Base-by-base conservation (phyloP, 2,113 vertebrate genomes). In the Chloropsis cyanopogon region DNA sequence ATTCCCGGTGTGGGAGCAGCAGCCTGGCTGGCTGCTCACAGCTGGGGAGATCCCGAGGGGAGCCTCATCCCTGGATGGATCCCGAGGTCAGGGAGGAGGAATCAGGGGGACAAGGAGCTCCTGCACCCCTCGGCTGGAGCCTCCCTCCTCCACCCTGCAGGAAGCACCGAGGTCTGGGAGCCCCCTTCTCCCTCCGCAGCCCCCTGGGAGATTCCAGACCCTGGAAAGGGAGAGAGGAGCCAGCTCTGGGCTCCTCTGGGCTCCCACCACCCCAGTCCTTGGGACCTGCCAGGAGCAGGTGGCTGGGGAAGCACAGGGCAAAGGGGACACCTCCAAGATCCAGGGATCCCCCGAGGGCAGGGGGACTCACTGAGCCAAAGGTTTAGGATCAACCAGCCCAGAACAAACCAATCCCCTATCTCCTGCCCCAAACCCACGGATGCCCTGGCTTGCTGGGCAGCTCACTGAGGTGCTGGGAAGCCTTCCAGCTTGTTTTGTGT, bases 61-160 rank as follows among this genome's bases (percentile, higher is more conserved):
- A 6, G 12, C 50, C 53, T n/a, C 7, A 0, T 3, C 26, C 37
- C 31, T 1, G 3, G 7, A 0, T 5, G 26, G 12, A 46, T 12
- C 9, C 47, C 3, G 31, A 73, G 75, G 10, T 24, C 23, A 10
- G 20, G 31, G 31, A 57, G 76, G 70, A 44, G 11, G 19, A 54
- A 60, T 2, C 0, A 2, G 33, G 70, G 1, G 46, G 42, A 17
- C 3, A 11, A 21, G 16, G 47, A 84, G 50, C 41, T 7, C 63
- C 39, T 3, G 2, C 4, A 2, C 2, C 57, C 52, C 54, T 72
- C 2, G 2, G 80, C 65, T 47, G 57, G 31, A 72, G 52, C 31
- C 24, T 10, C 33, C 31, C 49, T 10, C 33, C 28, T 31, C 50
- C 26, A 31, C 16, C 26, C 63, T 37, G 63, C 10, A 10, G 10